Evolutionary conservation across 2,888 invertebrate species (phyloP).

Genomic region (Gibbula magus): DNA sequence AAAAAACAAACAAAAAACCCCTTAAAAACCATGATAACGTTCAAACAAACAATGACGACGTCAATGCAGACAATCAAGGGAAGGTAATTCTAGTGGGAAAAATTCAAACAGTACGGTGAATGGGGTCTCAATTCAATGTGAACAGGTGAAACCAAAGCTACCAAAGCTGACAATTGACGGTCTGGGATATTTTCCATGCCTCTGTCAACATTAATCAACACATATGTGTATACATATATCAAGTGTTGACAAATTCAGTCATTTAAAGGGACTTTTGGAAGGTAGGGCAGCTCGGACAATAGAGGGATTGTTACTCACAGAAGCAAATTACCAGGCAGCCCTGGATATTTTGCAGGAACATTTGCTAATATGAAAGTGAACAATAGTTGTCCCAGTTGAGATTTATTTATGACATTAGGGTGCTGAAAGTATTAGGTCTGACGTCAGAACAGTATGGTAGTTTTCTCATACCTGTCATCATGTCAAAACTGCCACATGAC

Average conservation of each 20-base stretch:
- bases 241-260: conserved; percentile 9
- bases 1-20: too few species aligned
- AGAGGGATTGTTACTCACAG: neutral
- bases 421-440: neutral
- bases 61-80: too few species aligned
- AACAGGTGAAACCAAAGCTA: neutral
- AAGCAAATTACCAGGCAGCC: neutral
- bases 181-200: conserved; percentile 9
- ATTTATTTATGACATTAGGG: conserved; percentile 9
- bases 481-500: neutral
- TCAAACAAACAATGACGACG: too few species aligned
- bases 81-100: too few species aligned
- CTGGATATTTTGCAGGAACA: conserved; percentile 1
- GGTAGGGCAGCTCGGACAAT: neutral
- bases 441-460: conserved; percentile 4
- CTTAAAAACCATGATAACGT: too few species aligned
- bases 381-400: neutral
- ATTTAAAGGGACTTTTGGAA: conserved; percentile 10
- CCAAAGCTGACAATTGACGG: neutral
- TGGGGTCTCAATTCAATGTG: neutral
- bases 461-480: conserved; percentile 19
- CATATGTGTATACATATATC: too few species aligned
- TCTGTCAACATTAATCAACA: neutral
- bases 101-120: neutral
- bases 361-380: too few species aligned